A percentile compares a stretch with the other conserved stretches of the same genome.
These are phyloP conservation scores for Panurus biarmicus DNA, from an alignment of 2,113 vertebrate genomes.

Conservation along the genomic window DNA sequence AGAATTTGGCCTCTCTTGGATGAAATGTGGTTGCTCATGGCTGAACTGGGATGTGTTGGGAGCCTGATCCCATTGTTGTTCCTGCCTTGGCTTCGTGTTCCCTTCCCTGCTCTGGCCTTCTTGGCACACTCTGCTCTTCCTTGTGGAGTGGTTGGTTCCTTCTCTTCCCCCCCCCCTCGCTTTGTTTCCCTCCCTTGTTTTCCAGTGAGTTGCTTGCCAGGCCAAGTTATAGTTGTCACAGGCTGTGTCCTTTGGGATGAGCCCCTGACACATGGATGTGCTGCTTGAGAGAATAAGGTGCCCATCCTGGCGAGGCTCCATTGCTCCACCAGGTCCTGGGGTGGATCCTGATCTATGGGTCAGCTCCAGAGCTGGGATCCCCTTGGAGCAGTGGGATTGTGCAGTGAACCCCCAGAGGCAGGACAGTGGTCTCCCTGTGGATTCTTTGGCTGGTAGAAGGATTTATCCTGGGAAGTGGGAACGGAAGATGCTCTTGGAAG, in stretches of 20 bases:
- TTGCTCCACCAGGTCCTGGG: fast-evolving
- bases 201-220: fast-evolving
- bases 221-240: fast-evolving
- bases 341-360: fast-evolving
- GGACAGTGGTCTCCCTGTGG: neutral
- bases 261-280: neutral
- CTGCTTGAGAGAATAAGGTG: fast-evolving
- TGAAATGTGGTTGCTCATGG: fast-evolving
- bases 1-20: neutral
- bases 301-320: fast-evolving
- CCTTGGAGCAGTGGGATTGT: neutral
- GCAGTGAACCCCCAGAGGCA: neutral
- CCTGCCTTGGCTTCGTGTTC: fast-evolving
- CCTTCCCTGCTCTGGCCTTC: neutral
- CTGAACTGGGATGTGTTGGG: neutral
- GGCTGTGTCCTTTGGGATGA: neutral
- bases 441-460: neutral
- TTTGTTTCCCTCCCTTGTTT: neutral
- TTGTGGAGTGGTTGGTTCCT: neutral
- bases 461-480: neutral
- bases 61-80: neutral
- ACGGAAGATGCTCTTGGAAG: neutral
- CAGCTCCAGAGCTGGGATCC: neutral
- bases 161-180: fast-evolving
- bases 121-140: neutral